These are phyloP conservation scores for Diarsia brunnea DNA, from an alignment of 2,888 invertebrate species.

Conservation along the genomic window DNA sequence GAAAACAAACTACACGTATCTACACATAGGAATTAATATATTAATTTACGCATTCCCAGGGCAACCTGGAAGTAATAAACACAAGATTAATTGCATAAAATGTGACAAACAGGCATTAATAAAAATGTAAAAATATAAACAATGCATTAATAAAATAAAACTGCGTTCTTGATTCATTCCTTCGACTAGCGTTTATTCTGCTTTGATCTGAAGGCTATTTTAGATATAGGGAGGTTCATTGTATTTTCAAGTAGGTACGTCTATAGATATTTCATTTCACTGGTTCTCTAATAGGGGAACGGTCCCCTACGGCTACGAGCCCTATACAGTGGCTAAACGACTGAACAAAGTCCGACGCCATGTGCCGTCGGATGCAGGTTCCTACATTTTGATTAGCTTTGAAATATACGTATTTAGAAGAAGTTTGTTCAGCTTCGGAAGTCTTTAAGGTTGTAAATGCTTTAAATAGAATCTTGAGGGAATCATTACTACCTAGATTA, in stretches of 20 bases:
- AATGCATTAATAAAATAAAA: slow-evolving; percentile 32
- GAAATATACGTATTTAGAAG: background rate
- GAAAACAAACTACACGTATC: background rate
- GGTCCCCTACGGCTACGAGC: background rate
- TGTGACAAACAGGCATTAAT: background rate
- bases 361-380: background rate
- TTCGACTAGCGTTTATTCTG: slow-evolving; percentile 14
- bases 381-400: background rate
- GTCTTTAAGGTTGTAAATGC: background rate
- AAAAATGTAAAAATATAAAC: slow-evolving; percentile 35
- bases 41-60: slow-evolving; percentile 19
- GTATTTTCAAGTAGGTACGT: background rate
- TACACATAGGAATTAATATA: slow-evolving; percentile 3
- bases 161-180: slow-evolving; percentile 15
- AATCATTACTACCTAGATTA: background rate
- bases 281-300: slow-evolving; percentile 5
- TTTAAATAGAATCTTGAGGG: background rate
- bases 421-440: background rate
- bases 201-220: background rate
- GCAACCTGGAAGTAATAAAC: slow-evolving; percentile 31
- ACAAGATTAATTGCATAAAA: slow-evolving; percentile 26
- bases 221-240: background rate
- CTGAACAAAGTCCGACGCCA: slow-evolving; percentile 18
- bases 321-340: background rate
- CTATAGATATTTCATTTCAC: background rate